Evolutionary conservation across 1,140 invertebrate species (phyloP), one percentile per base, ranked within the genome.

Genomic region (Pseudoatta argentina): DNA sequence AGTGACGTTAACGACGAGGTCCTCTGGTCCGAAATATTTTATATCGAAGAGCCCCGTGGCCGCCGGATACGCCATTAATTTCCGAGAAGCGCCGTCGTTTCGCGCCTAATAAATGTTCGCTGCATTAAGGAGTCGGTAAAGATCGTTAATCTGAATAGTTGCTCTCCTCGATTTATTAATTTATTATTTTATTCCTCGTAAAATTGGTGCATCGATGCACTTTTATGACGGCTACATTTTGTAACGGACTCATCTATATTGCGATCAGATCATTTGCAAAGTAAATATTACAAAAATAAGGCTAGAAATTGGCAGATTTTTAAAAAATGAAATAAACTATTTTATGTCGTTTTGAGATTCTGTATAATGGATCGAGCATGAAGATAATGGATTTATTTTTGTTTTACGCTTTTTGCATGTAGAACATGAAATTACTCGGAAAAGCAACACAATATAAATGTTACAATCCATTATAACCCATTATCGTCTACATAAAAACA

Each of bases 121-220:
- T 48, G 21, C 48, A 83, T 86, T 90, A 87, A 88, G 78, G n/a
- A 55, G 27, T 76, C 57, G 48, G 51, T 27, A 39, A 14, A 34
- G 63, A 87, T 86, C 87, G 85, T 88, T 83, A 89, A 64, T 73
- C 55, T 16, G 55, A 14, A 69, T 39, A 64, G 86, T 91, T 89
- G 87, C 89, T 48, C 66, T 51, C 16, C 44, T 69, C 88, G 92
- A 92, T 93, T 92, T 87, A 72, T 83, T 91, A 90, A 92, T 93
- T 93, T 93, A 93, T 86, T 88, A 88, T 88, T 89, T 89, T 88
- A 55, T 21, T 51, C 73, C 79, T 27, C 69, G 72, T 91, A 87
- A 91, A 91, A 51, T 2, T 85, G 85, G 77, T 14, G 81, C 76
- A 76, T 87, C 79, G n/a, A 67, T 7, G 53, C 73, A 16, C 59